Evolutionary conservation across 2,113 vertebrate genomes (phyloP), one percentile per base, ranked within the genome.

Genomic region (Xiphorhynchus elegans): DNA sequence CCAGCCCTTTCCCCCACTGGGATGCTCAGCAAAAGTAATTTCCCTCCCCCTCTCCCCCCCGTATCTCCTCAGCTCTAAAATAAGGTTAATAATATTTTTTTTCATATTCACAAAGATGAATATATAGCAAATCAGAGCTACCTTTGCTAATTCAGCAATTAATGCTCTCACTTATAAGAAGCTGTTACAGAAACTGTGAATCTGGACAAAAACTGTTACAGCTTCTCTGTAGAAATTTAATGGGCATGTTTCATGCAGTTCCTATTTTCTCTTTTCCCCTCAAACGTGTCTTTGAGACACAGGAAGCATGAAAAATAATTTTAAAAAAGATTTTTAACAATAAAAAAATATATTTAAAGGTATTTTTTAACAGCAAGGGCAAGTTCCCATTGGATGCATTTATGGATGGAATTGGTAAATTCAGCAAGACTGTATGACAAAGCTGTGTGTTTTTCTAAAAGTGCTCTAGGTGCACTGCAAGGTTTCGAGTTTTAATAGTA

Each of bases 341-440:
- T 26, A 62, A 55, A 69, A 31, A 18, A 55, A 47, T 33, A 6
- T 21, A 21, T 26, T 76, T 33, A 1, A 42, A 66, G 2, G 11
- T 40, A 52, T 26, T 94, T 55, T 63, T 83, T 84, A 88, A 86
- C 59, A 80, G 58, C 0, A 2, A 78, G 11, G 11, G 6, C 60
- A 74, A 86, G 44, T 78, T 92, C 64, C n/a, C 37, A 53, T 70
- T 88, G 55, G 28, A 84, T 15, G 23, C 26, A 15, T 74, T 88
- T 92, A 91, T 13, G 21, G n/a, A 87, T 21, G 26, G 56, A 93
- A 91, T 60, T 46, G 55, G 82, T 81, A 88, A 96, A 92, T 52
- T 92, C 85, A 93, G 39, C 2, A 78, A 76, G 23, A 59, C n/a
- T 56, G 53, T 33, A 73, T 0, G 0, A 39, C 59, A 94, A 93